Evolutionary conservation across 2,113 vertebrate species (phyloP), one percentile per base, ranked within the genome.

Genomic region (Lagopus leucura): DNA sequence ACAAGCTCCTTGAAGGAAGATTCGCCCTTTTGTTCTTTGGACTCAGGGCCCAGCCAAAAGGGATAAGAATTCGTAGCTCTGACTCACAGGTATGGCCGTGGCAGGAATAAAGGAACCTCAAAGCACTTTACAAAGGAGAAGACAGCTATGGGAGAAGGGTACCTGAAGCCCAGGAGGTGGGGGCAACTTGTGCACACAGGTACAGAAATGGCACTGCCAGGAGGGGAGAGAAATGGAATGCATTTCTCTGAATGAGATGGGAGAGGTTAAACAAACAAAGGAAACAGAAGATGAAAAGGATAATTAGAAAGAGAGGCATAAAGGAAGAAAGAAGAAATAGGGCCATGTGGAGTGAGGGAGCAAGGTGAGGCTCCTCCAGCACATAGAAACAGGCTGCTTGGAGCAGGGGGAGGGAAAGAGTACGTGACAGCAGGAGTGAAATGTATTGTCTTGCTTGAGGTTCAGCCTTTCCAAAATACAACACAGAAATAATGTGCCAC

Each of bases 71-170:
- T 21, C 42, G 57, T 8, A 45, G 45, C 8, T 43, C 77, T 13
- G 54, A 42, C 15, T 60, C 0, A 0, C 27, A 58, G 36, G 54
- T 5, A 36, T 0, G 1, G 55, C 38, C 47, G 13, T 6, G 20
- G 61, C 18, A 81, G 66, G 54, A 61, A 55, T 25, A 54, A 90
- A 32, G 28, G 88, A 36, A 80, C 36, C 65, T 60, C 34, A 20
- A 83, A 76, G 38, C 16, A 13, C 77, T 70, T 90, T 12, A 47
- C 6, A 43, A 85, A 9, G 30, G 24, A 58, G 4, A 54, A 54
- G 30, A 13, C 5, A 20, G 36, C 42, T 65, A 17, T 79, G 11
- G 0, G 1, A 86, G 82, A 19, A 74, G 22, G 28, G 48, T 28
- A 43, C 13, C 7, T 36, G 50, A 91, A 87, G 21, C 24, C 48